Evolutionary conservation across 2,113 vertebrate genomes (phyloP), one percentile per base, ranked within the genome.

Genomic region (Cyanocitta stelleri): DNA sequence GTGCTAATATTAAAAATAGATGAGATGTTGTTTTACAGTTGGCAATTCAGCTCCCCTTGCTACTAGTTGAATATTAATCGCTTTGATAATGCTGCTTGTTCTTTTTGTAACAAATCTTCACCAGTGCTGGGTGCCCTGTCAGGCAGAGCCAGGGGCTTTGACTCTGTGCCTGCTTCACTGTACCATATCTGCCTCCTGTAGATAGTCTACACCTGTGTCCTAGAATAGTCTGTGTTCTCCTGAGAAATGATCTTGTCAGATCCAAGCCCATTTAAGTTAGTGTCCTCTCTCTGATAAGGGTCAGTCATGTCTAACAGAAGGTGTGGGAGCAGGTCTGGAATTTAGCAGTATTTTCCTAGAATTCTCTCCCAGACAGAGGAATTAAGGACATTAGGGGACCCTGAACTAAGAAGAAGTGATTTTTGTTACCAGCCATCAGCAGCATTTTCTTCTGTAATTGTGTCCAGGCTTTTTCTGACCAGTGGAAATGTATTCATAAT

Each of bases 171-270:
- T 74, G 9, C 69, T 66, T 73, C 22, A 10, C 26, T 67, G 39
- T 59, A 29, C 43, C 3, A 0, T 69, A 71, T 22, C 62, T 5
- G 2, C n/a, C 7, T 39, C 46, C 48, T 33, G 26, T 13, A 19
- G 43, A 1, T 4, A 55, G 49, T 49, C n/a, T 29, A 54, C n/a
- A 61, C 12, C 16, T 0, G 0, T 48, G 33, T 27, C 30, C 49
- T 37, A 1, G 18, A 29, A 61, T 11, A 93, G 26, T 20, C 58
- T 67, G 8, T 12, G 11, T 35, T 79, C 41, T 95, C 56, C 43
- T 6, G 30, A 16, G 37, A 51, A 51, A 49, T 10, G 6, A 13
- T n/a, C 43, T 49, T 86, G 16, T 41, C 35, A 39, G 32, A 56
- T 84, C 27, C 37, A 52, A 80, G 46, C 43, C 46, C 16, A 6